A percentile compares a stretch with the other conserved stretches of the same genome.
Evolutionary conservation across 2,888 invertebrate genomes (phyloP).

Genomic region (Zootermopsis nevadensis): DNA sequence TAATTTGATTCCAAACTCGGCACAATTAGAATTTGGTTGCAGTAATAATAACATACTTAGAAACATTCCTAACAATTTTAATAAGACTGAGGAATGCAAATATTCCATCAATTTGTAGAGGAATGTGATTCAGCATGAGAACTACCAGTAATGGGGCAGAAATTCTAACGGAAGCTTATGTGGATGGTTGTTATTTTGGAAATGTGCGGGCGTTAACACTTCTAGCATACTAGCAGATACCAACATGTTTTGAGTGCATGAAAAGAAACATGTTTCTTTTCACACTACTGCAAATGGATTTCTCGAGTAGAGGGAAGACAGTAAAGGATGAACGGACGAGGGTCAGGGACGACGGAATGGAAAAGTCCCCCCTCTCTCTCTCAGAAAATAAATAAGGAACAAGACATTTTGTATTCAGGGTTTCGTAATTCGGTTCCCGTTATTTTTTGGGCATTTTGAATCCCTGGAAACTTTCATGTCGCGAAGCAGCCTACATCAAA

Average conservation of each 20-base stretch:
- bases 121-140: too few species aligned
- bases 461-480: neutral
- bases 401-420: constrained; percentile 40
- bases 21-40: too few species aligned
- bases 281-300: constrained; percentile 45
- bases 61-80: too few species aligned
- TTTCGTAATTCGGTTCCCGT: constrained; percentile 38
- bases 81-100: too few species aligned
- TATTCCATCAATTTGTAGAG: too few species aligned
- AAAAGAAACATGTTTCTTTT: constrained; percentile 40
- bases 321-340: neutral
- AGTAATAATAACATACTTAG: too few species aligned
- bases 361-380: neutral
- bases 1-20: too few species aligned
- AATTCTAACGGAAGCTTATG: too few species aligned
- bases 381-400: constrained; percentile 38
- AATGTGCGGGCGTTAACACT: too few species aligned
- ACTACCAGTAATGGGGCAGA: too few species aligned
- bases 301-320: constrained; percentile 38
- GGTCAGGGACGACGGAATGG: neutral
- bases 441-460: constrained; percentile 1
- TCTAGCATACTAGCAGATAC: neutral
- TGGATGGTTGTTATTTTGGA: too few species aligned
- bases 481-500: neutral
- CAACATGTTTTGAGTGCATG: neutral